Conservation (phyloP, 2,888 invertebrate genomes). For the Neoitamus cyanurus region DNA sequence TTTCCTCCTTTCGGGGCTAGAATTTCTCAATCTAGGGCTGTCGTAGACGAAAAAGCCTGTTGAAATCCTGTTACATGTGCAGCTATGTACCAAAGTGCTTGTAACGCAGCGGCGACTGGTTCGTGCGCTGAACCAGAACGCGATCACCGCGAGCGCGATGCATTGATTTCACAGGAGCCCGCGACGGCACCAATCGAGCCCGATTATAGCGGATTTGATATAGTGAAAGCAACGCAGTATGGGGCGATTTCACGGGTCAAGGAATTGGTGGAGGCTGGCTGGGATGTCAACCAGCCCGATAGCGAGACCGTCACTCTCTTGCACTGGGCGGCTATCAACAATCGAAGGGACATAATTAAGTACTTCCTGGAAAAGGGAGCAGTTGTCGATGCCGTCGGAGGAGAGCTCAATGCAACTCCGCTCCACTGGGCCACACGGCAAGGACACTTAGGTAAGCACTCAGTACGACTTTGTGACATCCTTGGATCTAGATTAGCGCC, state of each 20-base stretch:
- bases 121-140: conserved; percentile 74
- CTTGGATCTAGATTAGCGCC: neutral
- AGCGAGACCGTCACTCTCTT: conserved; percentile 94
- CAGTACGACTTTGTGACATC: neutral
- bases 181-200: conserved; percentile 74
- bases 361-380: conserved; percentile 89
- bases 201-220: conserved; percentile 87
- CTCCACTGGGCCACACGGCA: conserved; percentile 98
- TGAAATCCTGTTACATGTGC: conserved; percentile 17
- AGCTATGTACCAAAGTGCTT: conserved; percentile 77
- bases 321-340: conserved; percentile 99
- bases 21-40: neutral
- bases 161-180: conserved; percentile 72
- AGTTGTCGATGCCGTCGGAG: conserved; percentile 92
- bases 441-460: conserved; percentile 75
- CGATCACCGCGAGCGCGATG: conserved; percentile 66
- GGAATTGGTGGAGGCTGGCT: conserved; percentile 90
- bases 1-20: neutral
- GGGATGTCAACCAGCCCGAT: conserved; percentile 94
- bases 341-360: conserved; percentile 90
- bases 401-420: conserved; percentile 95
- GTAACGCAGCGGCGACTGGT: conserved; percentile 75
- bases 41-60: conserved; percentile 4
- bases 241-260: conserved; percentile 86
- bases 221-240: conserved; percentile 96